Conservation (phyloP, 2,888 invertebrate species). For the Chromoteleia sp. region DNA sequence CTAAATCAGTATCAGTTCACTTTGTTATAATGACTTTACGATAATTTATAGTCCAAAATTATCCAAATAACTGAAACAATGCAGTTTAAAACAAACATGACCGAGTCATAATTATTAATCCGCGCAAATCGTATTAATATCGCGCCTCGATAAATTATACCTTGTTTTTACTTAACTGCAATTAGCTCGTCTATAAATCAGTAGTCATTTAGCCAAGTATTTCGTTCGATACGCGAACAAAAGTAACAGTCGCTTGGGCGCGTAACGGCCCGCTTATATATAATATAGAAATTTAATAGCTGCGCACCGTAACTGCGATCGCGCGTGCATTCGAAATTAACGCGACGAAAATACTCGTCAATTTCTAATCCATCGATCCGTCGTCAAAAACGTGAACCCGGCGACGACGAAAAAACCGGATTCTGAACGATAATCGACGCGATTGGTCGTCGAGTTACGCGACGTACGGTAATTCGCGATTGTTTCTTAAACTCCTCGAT, state of each 20-base stretch:
- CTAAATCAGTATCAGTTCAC: conserved; percentile 34
- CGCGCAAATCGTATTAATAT: conserved; percentile 62
- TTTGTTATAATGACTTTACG: conserved; percentile 44
- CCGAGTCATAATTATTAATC: conserved; percentile 65
- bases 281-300: conserved; percentile 64
- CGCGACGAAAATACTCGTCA: conserved; percentile 32
- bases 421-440: not conserved
- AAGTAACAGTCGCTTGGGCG: conserved; percentile 55
- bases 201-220: conserved; percentile 67
- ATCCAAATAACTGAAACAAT: conserved; percentile 63
- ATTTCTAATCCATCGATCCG: not conserved
- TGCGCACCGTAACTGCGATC: conserved; percentile 14
- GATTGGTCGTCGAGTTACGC: not conserved
- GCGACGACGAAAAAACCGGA: conserved; percentile 9
- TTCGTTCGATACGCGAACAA: conserved; percentile 64
- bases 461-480: conserved; percentile 8
- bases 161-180: conserved; percentile 66
- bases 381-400: not conserved
- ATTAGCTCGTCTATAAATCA: conserved; percentile 67
- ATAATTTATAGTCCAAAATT: conserved; percentile 54
- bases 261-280: conserved; percentile 35
- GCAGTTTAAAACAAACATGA: conserved; percentile 62
- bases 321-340: conserved; percentile 38
- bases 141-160: conserved; percentile 62
- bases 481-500: conserved; percentile 27